A percentile compares a stretch with the other conserved stretches of the same genome.
phyloP scores from a whole-genome alignment of 2,888 invertebrate species.

The Catocala sponsa region DNA sequence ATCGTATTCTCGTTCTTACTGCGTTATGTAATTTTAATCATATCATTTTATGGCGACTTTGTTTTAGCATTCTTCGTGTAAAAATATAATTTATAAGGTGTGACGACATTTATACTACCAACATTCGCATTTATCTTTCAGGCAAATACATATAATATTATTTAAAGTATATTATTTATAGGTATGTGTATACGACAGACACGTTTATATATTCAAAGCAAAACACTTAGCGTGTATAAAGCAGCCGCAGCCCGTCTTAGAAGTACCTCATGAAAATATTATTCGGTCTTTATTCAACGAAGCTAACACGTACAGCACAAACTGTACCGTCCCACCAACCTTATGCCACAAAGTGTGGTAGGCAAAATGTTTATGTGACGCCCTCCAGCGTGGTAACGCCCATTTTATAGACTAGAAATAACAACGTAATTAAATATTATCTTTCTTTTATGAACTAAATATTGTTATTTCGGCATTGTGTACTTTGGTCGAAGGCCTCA shows the following conservation, averaged over 20 bases:
- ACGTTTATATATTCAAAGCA: conserved; percentile 51
- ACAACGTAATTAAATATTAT: conserved; percentile 55
- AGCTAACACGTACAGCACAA: conserved; percentile 43
- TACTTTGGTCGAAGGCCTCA: conserved; percentile 29
- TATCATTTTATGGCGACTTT: conserved; percentile 32
- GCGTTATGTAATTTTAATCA: conserved; percentile 42
- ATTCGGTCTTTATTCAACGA: conserved; percentile 47
- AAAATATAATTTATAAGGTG: conserved; percentile 34
- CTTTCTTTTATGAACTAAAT: conserved; percentile 38
- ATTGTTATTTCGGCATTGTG: conserved; percentile 17
- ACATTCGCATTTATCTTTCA: conserved; percentile 35
- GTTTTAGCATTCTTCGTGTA: conserved; percentile 49
- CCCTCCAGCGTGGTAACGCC: conserved; percentile 85
- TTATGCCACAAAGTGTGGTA: conserved; percentile 79
- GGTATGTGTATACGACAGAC: conserved; percentile 22
- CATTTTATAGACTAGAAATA: conserved; percentile 86
- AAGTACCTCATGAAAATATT: conserved; percentile 42
- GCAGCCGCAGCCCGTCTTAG: conserved; percentile 64
- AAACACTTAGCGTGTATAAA: conserved; percentile 61
- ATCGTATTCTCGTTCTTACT: conserved; percentile 36
- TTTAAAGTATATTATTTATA: conserved; percentile 12
- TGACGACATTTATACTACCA: conserved; percentile 33
- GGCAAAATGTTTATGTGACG: conserved; percentile 83
- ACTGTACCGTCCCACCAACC: conserved; percentile 75
- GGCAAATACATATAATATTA: conserved; percentile 12